phyloP scores from a whole-genome alignment of 1,140 invertebrate genomes.

The Aplysia californica region DNA sequence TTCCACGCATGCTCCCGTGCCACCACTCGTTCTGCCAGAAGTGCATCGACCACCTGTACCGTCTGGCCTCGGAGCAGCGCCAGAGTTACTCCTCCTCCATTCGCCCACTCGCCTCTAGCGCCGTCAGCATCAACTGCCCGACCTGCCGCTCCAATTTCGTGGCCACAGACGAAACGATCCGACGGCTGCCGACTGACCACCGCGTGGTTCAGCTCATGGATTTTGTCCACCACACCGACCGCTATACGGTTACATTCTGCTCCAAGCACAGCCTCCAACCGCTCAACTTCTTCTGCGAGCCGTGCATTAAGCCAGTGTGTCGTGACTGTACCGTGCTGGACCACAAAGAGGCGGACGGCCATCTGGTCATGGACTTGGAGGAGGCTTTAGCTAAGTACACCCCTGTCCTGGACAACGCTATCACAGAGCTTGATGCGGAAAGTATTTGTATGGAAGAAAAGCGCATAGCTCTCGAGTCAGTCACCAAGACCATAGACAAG shows the following conservation, averaged over 20 bases:
- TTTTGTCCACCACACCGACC: constrained; percentile 48
- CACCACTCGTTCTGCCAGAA: constrained; percentile 64
- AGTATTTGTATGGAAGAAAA: constrained; percentile 38
- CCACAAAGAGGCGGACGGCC: constrained; percentile 52
- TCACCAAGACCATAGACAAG: constrained; percentile 37
- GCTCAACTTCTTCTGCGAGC: constrained; percentile 59
- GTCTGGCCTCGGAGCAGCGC: constrained; percentile 40
- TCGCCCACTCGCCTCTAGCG: constrained; percentile 23
- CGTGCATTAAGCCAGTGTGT: constrained; percentile 49
- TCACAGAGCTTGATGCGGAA: constrained; percentile 45
- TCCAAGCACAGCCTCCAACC: constrained; percentile 49
- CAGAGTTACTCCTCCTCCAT: constrained; percentile 36
- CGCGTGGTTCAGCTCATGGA: constrained; percentile 53
- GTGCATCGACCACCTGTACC: constrained; percentile 69
- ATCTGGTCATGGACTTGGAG: constrained; percentile 51
- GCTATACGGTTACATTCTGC: constrained; percentile 49
- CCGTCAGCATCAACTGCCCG: constrained; percentile 51
- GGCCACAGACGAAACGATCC: constrained; percentile 42
- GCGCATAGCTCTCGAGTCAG: constrained; percentile 33
- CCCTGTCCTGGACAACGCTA: constrained; percentile 44
- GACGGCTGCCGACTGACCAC: constrained; percentile 50
- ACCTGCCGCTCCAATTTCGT: constrained; percentile 45
- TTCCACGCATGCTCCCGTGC: constrained; percentile 56
- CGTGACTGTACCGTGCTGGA: constrained; percentile 57
- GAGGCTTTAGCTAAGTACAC: constrained; percentile 44